A percentile compares a stretch with the other conserved stretches of the same genome.
Conservation (phyloP, 2,888 invertebrate genomes). For the Furcula furcula region DNA sequence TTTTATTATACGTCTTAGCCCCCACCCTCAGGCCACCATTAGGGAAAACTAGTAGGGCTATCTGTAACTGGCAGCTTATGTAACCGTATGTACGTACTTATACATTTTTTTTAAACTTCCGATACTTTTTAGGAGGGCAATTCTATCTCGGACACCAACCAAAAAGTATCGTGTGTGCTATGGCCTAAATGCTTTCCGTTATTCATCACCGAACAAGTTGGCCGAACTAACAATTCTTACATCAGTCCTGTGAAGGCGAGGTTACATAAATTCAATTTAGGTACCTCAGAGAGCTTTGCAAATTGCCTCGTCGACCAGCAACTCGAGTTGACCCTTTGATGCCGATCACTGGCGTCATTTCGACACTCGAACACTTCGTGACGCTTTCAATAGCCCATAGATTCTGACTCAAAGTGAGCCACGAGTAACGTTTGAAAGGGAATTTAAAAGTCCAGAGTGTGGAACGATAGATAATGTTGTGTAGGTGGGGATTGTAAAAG, state of each 20-base stretch:
- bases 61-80: too few relatives aligned
- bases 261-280: constrained; percentile 74
- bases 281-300: constrained; percentile 63
- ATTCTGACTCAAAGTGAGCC: constrained; percentile 33
- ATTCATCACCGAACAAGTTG: not conserved
- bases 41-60: too few relatives aligned
- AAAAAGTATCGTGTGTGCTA: too few relatives aligned
- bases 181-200: too few relatives aligned
- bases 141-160: too few relatives aligned
- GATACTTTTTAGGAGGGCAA: too few relatives aligned
- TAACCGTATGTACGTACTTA: too few relatives aligned
- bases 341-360: constrained; percentile 48
- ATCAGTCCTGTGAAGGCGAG: constrained; percentile 39
- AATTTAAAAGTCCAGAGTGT: constrained; percentile 44
- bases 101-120: too few relatives aligned
- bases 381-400: constrained; percentile 38
- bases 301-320: constrained; percentile 62
- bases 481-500: too few relatives aligned
- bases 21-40: too few relatives aligned
- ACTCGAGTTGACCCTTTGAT: constrained; percentile 62
- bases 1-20: too few relatives aligned
- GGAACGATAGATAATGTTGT: constrained; percentile 4
- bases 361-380: constrained; percentile 44
- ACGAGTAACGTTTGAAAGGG: constrained; percentile 20
- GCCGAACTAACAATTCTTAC: constrained; percentile 9